Conservation (phyloP, 2,797 vertebrate species). For the Ficedula albicollis region DNA sequence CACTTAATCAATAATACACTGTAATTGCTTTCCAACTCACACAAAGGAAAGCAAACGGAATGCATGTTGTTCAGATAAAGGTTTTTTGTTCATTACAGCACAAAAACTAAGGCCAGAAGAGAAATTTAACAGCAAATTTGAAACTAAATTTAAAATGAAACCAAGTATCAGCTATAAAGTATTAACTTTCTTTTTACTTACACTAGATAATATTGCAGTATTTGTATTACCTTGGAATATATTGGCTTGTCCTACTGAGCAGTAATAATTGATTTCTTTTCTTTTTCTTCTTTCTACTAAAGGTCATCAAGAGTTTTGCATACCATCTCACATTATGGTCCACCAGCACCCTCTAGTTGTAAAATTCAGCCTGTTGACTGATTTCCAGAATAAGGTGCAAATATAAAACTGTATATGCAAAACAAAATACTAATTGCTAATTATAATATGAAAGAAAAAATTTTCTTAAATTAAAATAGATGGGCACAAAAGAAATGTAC, state of each 20-base stretch:
- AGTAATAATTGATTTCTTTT: conserved; percentile 37
- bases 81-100: not conserved
- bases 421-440: not conserved
- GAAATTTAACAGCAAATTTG: conserved; percentile 1
- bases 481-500: not conserved
- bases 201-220: not conserved
- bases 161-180: not conserved
- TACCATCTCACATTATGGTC: not conserved
- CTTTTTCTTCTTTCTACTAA: conserved; percentile 4
- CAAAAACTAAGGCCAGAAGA: conserved; percentile 8
- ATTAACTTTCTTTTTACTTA: conserved; percentile 11
- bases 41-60: conserved; percentile 25
- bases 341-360: conserved; percentile 65
- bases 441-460: not conserved
- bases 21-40: conserved; percentile 47
- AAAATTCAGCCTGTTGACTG: conserved; percentile 9
- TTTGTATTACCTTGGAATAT: not conserved
- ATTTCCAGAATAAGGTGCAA: not conserved
- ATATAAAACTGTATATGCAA: not conserved
- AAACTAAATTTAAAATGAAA: conserved; percentile 1
- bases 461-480: not conserved
- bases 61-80: conserved; percentile 2
- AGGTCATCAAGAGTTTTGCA: conserved; percentile 13
- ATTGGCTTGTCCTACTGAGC: not conserved
- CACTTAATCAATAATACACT: conserved; percentile 49